A percentile compares a stretch with the other conserved stretches of the same genome.
Evolutionary conservation across 1,140 invertebrate species (phyloP).

Genomic region (Agrypnia vestita): DNA sequence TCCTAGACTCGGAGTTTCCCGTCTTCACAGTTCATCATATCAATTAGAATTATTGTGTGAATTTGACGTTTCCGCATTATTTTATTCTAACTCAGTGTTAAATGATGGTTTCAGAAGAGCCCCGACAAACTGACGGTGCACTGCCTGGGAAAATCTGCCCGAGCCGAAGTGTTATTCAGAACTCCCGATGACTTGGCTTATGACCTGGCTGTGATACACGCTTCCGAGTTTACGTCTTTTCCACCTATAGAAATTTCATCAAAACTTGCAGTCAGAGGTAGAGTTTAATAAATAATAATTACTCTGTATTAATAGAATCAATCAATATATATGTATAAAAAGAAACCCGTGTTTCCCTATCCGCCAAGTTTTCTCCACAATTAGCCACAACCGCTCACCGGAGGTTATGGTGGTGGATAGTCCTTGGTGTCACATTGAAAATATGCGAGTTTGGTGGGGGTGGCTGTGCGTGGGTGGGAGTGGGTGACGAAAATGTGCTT

Average conservation of each 20-base stretch:
- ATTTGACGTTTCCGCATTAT: neutral
- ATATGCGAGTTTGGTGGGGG: too few species aligned
- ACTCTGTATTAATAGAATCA: too few species aligned
- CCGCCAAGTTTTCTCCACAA: too few species aligned
- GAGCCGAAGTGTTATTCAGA: constrained; percentile 67
- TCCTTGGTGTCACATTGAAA: too few species aligned
- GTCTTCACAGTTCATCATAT: neutral
- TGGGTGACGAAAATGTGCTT: too few species aligned
- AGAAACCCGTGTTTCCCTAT: too few species aligned
- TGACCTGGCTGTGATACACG: constrained; percentile 68
- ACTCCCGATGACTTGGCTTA: constrained; percentile 66
- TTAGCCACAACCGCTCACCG: too few species aligned
- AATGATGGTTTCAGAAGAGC: constrained; percentile 34
- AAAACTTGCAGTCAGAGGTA: constrained; percentile 60
- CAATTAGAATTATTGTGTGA: neutral
- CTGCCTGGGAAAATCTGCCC: constrained; percentile 64
- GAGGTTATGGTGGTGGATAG: too few species aligned
- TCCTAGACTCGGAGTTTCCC: too few species aligned
- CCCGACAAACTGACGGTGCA: constrained; percentile 65
- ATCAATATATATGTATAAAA: too few species aligned
- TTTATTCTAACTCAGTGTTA: neutral
- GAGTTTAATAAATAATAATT: neutral
- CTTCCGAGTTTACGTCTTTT: constrained; percentile 63
- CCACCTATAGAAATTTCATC: constrained; percentile 63
- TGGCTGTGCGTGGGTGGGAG: too few species aligned